Evolutionary conservation across 2,888 invertebrate species (phyloP).

Genomic region (Eristalis pertinax): DNA sequence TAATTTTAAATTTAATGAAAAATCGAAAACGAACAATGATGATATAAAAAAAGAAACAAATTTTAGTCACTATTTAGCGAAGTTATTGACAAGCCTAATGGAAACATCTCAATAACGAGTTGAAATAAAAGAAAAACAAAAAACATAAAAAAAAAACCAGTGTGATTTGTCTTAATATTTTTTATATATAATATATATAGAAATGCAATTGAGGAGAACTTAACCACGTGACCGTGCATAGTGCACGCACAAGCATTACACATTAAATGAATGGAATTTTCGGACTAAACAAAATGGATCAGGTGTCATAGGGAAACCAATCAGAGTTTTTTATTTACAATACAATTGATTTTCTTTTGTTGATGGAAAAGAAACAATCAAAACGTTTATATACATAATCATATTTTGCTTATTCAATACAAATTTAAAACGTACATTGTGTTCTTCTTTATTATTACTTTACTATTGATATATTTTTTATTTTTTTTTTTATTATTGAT

Average conservation of each 20-base stretch:
- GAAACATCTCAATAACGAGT: slow-evolving; percentile 19
- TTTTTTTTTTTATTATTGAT: slow-evolving; percentile 46
- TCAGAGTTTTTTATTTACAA: background rate
- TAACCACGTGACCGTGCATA: slow-evolving; percentile 6
- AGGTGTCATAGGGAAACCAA: background rate
- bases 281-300: slow-evolving; percentile 3
- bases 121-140: slow-evolving; percentile 9
- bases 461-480: slow-evolving; percentile 68
- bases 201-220: slow-evolving; percentile 41
- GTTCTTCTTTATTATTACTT: slow-evolving; percentile 73
- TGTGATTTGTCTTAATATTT: slow-evolving; percentile 48
- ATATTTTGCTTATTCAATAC: background rate
- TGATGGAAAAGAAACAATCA: slow-evolving; percentile 39
- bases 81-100: slow-evolving; percentile 23
- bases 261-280: slow-evolving; percentile 6
- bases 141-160: slow-evolving; percentile 21
- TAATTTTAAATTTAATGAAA: slow-evolving; percentile 30
- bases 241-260: slow-evolving; percentile 30
- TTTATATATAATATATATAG: slow-evolving; percentile 48
- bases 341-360: slow-evolving; percentile 35
- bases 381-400: slow-evolving; percentile 18
- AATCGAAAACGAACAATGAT: background rate
- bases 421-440: slow-evolving; percentile 63
- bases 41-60: slow-evolving; percentile 12
- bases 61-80: slow-evolving; percentile 37